Evolutionary conservation across 2,113 vertebrate species (phyloP).

Genomic region (Microtus pennsylvanicus): DNA sequence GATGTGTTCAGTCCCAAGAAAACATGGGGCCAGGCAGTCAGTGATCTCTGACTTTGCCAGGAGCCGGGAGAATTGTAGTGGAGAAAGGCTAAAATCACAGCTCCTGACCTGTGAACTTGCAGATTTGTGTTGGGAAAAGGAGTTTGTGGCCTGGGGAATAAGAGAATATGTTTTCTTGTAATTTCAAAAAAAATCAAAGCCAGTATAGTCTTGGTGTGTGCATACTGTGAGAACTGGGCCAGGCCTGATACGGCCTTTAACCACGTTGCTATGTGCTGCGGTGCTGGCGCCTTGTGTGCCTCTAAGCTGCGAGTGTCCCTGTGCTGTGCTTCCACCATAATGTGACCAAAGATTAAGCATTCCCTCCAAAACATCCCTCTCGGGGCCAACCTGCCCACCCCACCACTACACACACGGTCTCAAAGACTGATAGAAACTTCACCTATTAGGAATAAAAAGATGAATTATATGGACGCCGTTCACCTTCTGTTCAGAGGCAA

Average conservation of each 20-base stretch:
- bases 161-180: constrained; percentile 32
- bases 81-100: constrained; percentile 66
- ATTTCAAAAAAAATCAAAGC: neutral
- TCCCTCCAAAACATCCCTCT: neutral
- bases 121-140: constrained; percentile 41
- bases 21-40: neutral
- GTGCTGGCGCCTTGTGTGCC: neutral
- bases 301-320: neutral
- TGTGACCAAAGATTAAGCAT: neutral
- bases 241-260: neutral
- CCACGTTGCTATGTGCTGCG: neutral
- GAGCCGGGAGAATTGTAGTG: constrained; percentile 27
- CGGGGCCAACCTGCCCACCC: neutral
- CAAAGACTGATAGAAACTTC: neutral
- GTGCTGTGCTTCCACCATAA: neutral
- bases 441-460: neutral
- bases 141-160: neutral
- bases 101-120: constrained; percentile 37
- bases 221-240: neutral
- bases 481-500: neutral
- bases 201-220: neutral
- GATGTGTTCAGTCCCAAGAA: neutral
- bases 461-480: neutral
- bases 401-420: neutral
- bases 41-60: constrained; percentile 14